Base-by-base conservation (phyloP, 1,140 invertebrate genomes). In the Drosophila nigrodunni region DNA sequence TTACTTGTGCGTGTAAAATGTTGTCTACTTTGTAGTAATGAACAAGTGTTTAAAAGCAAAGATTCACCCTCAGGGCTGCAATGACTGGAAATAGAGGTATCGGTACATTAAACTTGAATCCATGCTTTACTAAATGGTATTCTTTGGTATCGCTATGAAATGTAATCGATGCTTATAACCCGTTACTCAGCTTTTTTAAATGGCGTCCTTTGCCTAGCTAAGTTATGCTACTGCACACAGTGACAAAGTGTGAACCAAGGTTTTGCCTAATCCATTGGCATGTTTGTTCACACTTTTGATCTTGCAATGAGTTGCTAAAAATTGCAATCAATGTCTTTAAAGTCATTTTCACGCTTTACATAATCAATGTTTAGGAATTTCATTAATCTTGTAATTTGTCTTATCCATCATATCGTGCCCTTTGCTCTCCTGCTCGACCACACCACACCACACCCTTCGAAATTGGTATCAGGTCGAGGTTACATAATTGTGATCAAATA, bases 361-460 rank as follows among this genome's bases (percentile, higher is more conserved):
- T 34, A 54, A 35, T 35, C 8, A 7, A 15, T 37, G 50, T 37
- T 37, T 35, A 35, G 50, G 50, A 37, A 54, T 54, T 54, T 34
- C 11, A 52, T 52, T 52, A 35, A 52, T 52, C 25, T 52, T 52
- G 49, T 52, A 52, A 52, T 52, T 3, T 34, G 11, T 34, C n/a
- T 52, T 52, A 52, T 54, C 30, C 15, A 35, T 37, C n/a, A 54
- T 54, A 15, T n/a, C n/a, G 25, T 54, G 8, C 50, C 50, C 50
- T 54, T 54, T 54, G 25, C 50, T 37, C 50, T 52, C 25, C 25
- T 13, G 13, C 30, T 37, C 50, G 11, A 43, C 34, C 65, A 35
- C 41, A 18, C 65, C 70, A 67, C 37, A 18, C 64, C 70, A 66
- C 70, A 67, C 70, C 70, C 64, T 54, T 59, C 47, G 34, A 7